phyloP scores from a whole-genome alignment of 1,140 invertebrate species.

The Aradophagus sp. region DNA sequence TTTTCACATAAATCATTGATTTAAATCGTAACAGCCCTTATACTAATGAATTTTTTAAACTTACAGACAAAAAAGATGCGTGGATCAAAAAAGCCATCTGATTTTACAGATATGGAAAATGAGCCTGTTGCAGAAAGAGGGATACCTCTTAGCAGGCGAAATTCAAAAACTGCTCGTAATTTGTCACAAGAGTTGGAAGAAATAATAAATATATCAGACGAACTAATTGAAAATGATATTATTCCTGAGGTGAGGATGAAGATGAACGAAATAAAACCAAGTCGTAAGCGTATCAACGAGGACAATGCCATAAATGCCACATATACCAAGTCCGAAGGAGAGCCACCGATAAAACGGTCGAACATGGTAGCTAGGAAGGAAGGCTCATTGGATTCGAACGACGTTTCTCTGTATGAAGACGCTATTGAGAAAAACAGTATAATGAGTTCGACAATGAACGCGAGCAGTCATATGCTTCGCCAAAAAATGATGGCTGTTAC shows the following conservation, averaged over 20 bases:
- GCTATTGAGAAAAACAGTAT: conserved; percentile 66
- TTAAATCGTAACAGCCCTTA: no score
- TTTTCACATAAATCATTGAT: not conserved
- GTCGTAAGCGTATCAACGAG: conserved; percentile 46
- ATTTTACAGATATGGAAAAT: not conserved
- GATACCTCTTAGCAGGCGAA: no score
- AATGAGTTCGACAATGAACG: conserved; percentile 70
- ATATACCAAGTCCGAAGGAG: conserved; percentile 7
- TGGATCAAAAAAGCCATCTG: conserved; percentile 8
- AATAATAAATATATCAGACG: not conserved
- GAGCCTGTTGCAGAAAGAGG: no score
- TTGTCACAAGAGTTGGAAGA: conserved; percentile 20
- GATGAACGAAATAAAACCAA: not conserved
- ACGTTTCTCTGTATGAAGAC: conserved; percentile 70
- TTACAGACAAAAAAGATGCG: conserved; percentile 23
- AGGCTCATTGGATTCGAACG: conserved; percentile 50
- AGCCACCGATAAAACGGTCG: conserved; percentile 53
- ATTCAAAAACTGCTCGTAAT: conserved; percentile 11
- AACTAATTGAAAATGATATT: not conserved
- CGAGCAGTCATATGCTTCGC: conserved; percentile 42
- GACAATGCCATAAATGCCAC: not conserved
- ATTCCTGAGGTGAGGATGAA: not conserved
- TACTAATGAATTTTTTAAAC: not conserved
- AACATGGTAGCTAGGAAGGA: conserved; percentile 58
- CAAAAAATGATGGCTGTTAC: conserved; percentile 63